Conservation (phyloP, 2,797 vertebrate genomes). For the Pseudomugil gertrudae region DNA sequence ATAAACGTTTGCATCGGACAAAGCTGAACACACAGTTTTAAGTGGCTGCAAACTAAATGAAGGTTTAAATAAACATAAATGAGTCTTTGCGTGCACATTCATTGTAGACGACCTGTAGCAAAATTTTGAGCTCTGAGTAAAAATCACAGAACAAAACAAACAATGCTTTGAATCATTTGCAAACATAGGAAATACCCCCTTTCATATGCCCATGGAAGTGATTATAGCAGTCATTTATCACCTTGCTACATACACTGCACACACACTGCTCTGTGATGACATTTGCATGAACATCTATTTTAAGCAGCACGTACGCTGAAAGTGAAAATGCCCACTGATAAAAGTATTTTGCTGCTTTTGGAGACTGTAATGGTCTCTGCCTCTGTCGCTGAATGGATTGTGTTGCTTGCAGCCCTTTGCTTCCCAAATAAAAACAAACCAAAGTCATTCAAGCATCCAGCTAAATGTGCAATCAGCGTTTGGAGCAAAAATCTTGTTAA, state of each 20-base stretch:
- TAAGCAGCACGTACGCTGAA: background rate
- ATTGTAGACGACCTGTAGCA: too few species aligned
- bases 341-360: background rate
- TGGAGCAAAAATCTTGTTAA: constrained; percentile 24
- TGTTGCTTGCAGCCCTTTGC: background rate
- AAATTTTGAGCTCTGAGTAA: too few species aligned
- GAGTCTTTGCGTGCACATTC: background rate
- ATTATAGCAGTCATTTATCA: too few species aligned
- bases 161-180: too few species aligned
- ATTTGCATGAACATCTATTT: background rate
- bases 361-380: background rate
- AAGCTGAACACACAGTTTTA: background rate
- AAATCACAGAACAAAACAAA: too few species aligned
- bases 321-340: background rate
- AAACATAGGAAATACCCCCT: background rate
- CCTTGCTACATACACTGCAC: too few species aligned
- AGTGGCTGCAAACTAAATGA: too few species aligned
- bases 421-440: constrained; percentile 6
- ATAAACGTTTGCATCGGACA: too few species aligned
- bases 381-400: background rate
- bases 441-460: constrained; percentile 31
- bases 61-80: background rate
- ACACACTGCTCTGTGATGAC: background rate
- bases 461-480: too few species aligned
- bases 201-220: too few species aligned